Evolutionary conservation across 1,140 invertebrate genomes (phyloP), one percentile per base, ranked within the genome.

Genomic region (Neodiprion fabricii): DNA sequence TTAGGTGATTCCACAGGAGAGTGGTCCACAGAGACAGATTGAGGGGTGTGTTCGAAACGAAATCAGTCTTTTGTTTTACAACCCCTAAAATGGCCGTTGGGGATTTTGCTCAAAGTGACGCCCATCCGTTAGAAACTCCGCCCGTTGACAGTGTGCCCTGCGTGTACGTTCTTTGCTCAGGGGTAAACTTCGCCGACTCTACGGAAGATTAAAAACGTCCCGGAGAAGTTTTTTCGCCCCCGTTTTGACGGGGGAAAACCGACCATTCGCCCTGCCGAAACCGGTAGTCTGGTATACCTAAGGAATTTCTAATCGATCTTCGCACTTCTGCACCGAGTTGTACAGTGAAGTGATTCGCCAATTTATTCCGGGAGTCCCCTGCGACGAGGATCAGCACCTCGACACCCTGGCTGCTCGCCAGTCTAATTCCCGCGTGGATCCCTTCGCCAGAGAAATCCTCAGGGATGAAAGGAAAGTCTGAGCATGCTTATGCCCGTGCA

Each of bases 1-100:
- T 84, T 81, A 84, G 85, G 80, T 17, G 53, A 17, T 61, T 12
- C 11, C 53, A 9, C 11, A 9, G 23, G 40, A 21, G 28, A 69
- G 40, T 85, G 82, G 83, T 82, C 84, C 81, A 23, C 77, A 71
- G 84, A 82, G 82, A 82, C 82, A 81, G 78, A 84, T 81, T 79
- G 80, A 82, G 77, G 78, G 82, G 81, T 81, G 79, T 82, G 76
- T 73, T 78, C 28, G 78, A 82, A 23, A 84, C 81, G 83, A 85
- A 86, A 86, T 86, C 84, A 86, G 80, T 76, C 80, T 78, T 83
- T 86, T 86, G 85, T 86, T 82, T 86, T 83, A 84, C 75, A 78
- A 75, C 77, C 28, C 76, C 79, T 76, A 81, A 85, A 86, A 82
- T 80, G 81, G 80, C 81, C 84, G 81, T 84, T 85, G 80, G 83